Conservation (phyloP, 2,113 vertebrate species). For the Tauraco erythrolophus region DNA sequence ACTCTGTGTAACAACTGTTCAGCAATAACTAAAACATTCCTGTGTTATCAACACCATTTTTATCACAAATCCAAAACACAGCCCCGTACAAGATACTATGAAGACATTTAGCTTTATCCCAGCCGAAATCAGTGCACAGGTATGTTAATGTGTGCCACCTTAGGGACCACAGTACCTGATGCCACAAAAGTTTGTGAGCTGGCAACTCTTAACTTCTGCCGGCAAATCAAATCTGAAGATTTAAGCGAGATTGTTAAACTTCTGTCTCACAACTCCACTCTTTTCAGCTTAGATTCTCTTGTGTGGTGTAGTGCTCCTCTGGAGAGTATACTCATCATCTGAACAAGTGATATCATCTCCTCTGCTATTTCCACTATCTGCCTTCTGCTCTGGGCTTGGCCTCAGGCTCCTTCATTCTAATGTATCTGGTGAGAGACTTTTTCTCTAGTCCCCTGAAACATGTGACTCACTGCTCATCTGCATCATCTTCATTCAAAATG, state of each 20-base stretch:
- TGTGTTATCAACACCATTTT: rapidly evolving
- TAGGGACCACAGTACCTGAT: background rate
- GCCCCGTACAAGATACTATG: background rate
- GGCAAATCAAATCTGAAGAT: background rate
- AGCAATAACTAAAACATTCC: background rate
- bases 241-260: background rate
- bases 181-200: background rate
- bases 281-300: background rate
- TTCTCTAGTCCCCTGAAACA: background rate
- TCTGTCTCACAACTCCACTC: background rate
- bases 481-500: background rate
- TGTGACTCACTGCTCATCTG: background rate
- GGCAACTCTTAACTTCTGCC: background rate
- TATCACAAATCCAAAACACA: background rate
- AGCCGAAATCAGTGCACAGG: background rate
- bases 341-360: background rate
- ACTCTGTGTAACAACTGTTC: background rate
- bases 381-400: conserved; percentile 20
- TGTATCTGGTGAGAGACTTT: background rate
- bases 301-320: background rate
- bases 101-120: background rate
- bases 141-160: background rate
- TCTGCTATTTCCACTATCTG: background rate
- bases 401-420: conserved; percentile 1
- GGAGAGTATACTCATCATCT: background rate